Percentiles rank a stretch among this genome's conserved stretches.
Evolutionary conservation across 2,113 vertebrate species (phyloP).

Genomic region (Aldabrachelys gigantea): DNA sequence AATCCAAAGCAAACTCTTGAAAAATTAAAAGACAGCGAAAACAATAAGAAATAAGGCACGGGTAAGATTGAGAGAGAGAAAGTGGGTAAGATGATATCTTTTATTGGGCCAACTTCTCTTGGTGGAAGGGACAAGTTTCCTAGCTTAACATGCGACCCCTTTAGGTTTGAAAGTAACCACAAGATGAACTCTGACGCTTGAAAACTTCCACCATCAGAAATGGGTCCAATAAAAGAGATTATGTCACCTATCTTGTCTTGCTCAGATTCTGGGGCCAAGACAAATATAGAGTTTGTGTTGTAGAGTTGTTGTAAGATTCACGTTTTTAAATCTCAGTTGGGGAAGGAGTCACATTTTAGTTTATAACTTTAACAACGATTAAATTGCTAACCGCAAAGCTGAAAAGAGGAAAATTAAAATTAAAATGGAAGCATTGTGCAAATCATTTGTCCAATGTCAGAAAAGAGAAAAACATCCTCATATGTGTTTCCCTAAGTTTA

Average conservation of each 20-base stretch:
- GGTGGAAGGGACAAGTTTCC: too few relatives aligned
- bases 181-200: too few relatives aligned
- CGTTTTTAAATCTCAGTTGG: neutral
- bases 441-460: neutral
- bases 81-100: too few relatives aligned
- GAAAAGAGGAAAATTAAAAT: slow-evolving; percentile 37
- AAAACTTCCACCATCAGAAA: too few relatives aligned
- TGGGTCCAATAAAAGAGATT: too few relatives aligned
- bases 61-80: too few relatives aligned
- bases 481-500: neutral
- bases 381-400: slow-evolving; percentile 5
- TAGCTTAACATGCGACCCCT: too few relatives aligned
- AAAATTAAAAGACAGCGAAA: slow-evolving; percentile 43
- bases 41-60: neutral
- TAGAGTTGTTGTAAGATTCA: neutral
- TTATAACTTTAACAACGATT: slow-evolving; percentile 43
- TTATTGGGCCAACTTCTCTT: too few relatives aligned
- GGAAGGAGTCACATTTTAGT: neutral
- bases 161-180: too few relatives aligned
- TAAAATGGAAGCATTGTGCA: neutral
- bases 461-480: neutral
- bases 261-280: too few relatives aligned
- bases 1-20: neutral
- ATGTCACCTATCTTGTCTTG: too few relatives aligned
- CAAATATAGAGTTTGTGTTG: too few relatives aligned